phyloP scores from a whole-genome alignment of 2,888 invertebrate species.

The Achlya flavicornis region DNA sequence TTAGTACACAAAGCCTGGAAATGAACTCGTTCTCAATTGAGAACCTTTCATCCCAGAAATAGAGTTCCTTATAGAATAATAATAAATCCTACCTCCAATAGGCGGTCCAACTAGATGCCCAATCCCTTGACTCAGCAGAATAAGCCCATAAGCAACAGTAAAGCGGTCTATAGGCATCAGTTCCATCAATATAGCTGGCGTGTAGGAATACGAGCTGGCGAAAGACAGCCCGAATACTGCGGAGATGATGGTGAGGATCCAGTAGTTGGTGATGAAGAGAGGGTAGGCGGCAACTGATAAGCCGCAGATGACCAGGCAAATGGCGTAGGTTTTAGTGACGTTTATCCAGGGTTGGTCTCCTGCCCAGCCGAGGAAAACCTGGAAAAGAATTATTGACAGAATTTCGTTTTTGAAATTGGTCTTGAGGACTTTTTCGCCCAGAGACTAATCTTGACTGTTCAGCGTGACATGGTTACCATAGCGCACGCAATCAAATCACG shows the following conservation, averaged over 20 bases:
- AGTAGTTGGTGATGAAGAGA: constrained; percentile 77
- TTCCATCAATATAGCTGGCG: constrained; percentile 94
- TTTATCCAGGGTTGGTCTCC: constrained; percentile 95
- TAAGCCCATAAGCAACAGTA: constrained; percentile 95
- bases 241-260: constrained; percentile 75
- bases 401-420: too few species aligned
- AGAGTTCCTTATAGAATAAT: not conserved
- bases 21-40: too few species aligned
- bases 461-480: too few species aligned
- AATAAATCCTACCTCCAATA: constrained; percentile 87
- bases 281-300: constrained; percentile 85
- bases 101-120: constrained; percentile 97
- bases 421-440: too few species aligned
- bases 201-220: constrained; percentile 95
- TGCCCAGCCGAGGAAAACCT: constrained; percentile 93
- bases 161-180: constrained; percentile 95
- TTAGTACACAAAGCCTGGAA: too few species aligned
- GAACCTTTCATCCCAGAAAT: too few species aligned
- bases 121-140: constrained; percentile 94
- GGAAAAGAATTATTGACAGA: constrained; percentile 15
- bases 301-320: constrained; percentile 89
- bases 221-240: constrained; percentile 94
- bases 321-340: constrained; percentile 91
- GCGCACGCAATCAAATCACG: too few species aligned
- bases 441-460: too few species aligned